Percentiles rank a stretch among this genome's conserved stretches.
Conservation (phyloP, 2,113 vertebrate species). For the Rhipidura dahli region DNA sequence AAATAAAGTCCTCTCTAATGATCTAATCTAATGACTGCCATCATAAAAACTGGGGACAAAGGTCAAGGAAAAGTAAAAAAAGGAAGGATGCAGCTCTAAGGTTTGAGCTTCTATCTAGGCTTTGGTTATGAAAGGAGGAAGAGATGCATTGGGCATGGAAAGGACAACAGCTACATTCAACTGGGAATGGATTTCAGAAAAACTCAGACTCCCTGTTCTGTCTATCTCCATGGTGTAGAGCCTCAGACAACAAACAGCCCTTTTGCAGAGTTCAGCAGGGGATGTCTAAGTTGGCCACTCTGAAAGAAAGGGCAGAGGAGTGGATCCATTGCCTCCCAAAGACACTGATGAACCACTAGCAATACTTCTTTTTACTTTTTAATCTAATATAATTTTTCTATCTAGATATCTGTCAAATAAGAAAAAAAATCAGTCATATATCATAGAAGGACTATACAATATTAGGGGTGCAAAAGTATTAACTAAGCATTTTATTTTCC, state of each 20-base stretch:
- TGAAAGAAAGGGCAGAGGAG: background rate
- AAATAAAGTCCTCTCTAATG: background rate
- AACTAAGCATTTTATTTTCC: background rate
- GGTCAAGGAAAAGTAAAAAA: fast-evolving
- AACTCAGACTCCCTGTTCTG: background rate
- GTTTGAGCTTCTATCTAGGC: background rate
- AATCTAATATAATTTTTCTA: background rate
- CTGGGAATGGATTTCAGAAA: background rate
- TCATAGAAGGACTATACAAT: background rate
- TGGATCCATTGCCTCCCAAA: background rate
- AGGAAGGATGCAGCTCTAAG: background rate
- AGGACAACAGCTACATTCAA: background rate
- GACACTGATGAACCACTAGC: background rate
- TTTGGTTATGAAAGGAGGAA: background rate
- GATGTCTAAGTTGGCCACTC: background rate
- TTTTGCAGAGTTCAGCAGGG: background rate
- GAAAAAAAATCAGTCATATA: background rate
- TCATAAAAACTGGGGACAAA: background rate
- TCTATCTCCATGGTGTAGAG: background rate
- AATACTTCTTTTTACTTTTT: background rate
- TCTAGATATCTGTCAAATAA: background rate
- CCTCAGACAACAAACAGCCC: background rate
- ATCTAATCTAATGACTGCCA: background rate
- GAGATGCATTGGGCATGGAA: background rate
- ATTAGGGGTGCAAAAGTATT: background rate